Base-by-base conservation (phyloP, 2,113 vertebrate genomes). In the Ictalurus furcatus region DNA sequence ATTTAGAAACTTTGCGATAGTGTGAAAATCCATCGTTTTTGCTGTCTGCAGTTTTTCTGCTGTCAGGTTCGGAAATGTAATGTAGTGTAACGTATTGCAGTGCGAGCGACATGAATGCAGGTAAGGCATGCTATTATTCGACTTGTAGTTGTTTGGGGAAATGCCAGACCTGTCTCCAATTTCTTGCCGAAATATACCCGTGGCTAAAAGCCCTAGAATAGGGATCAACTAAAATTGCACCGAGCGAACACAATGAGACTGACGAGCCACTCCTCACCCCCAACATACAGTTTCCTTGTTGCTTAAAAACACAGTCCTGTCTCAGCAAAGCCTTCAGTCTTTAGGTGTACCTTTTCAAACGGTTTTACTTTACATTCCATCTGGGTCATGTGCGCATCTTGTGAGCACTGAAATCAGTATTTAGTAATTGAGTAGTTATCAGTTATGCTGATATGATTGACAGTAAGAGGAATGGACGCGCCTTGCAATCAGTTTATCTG, bases 1-100 rank as follows among this genome's bases (percentile, higher is more conserved):
- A 54, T 54, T 80, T n/a, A 6, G 48, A 80, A n/a, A n/a, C 76
- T 79, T 54, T 79, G 52, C 79, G 8, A 30, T 19, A 81, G 16
- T 1, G 3, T 34, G 28, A 81, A 58, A 30, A 81, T 81, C 19
- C 28, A 34, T 81, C 16, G 34, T 58, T 34, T 81, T 81, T 34
- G 76, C 76, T 9, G 52, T 81, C 44, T 80, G 78, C 48, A 54
- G 78, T 23, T 80, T 80, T 54, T 80, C 54, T 58, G 52, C 79
- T 81, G 52, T n/a, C 34, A 8, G 52, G 19, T 21, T 79, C 11
- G 8, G 54, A 58, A 81, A 81, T 56, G 79, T 34, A 81, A 81
- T 1, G 79, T 21, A 34, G 79, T 56, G n/a, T 56, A 81, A 30
- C 9, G 48, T 34, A 58, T 79, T 79, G 76, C 44, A 54, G 13